phyloP scores from a whole-genome alignment of 2,797 vertebrate species.

The Peromyscus melanophrys region DNA sequence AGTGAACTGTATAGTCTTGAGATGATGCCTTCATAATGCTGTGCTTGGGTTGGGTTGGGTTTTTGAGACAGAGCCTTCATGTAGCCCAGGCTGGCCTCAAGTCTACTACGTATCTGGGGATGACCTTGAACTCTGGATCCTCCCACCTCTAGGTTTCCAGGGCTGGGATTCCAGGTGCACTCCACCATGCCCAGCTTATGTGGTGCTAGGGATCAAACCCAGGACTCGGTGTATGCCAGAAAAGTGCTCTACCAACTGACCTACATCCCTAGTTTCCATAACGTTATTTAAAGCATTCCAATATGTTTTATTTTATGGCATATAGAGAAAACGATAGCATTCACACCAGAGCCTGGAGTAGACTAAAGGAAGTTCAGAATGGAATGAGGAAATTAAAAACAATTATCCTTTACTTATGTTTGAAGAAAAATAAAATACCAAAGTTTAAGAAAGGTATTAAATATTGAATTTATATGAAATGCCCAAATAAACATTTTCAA shows the following conservation, averaged over 20 bases:
- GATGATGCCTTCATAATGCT: background rate
- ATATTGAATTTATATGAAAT: constrained; percentile 47
- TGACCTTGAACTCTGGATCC: background rate
- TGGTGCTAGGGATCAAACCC: background rate
- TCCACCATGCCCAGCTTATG: background rate
- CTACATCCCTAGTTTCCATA: background rate
- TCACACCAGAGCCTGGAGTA: background rate
- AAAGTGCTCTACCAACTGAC: background rate
- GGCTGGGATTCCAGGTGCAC: background rate
- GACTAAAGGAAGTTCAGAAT: constrained; percentile 41
- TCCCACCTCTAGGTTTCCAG: no score
- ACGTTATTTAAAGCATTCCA: constrained; percentile 17
- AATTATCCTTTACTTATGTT: constrained; percentile 33
- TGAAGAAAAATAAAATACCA: constrained; percentile 39
- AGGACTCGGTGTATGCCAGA: background rate
- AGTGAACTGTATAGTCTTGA: background rate
- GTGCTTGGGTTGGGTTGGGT: background rate
- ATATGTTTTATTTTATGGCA: constrained; percentile 37
- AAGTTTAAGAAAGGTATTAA: constrained; percentile 48
- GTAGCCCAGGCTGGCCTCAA: background rate
- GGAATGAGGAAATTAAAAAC: background rate
- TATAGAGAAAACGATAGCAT: constrained; percentile 3
- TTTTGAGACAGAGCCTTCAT: background rate
- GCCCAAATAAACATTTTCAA: constrained; percentile 56
- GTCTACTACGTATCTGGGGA: background rate